Conservation (phyloP, 2,888 invertebrate genomes). For the Lymantria monacha region DNA sequence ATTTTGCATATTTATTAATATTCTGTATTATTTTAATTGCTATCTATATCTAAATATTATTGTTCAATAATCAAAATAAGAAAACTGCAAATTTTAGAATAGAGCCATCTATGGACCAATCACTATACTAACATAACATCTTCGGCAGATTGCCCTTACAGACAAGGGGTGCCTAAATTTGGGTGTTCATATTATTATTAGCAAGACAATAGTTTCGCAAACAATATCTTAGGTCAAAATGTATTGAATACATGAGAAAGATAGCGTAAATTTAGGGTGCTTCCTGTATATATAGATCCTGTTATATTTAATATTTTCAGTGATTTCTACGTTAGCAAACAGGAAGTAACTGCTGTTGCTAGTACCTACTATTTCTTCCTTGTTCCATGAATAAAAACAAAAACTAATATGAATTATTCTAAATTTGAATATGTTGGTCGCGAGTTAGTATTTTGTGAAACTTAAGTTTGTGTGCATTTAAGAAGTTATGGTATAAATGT, state of each 20-base stretch:
- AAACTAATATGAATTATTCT: no score
- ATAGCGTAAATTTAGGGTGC: constrained; percentile 56
- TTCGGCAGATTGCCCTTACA: constrained; percentile 35
- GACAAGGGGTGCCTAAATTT: constrained; percentile 50
- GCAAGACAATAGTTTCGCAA: constrained; percentile 64
- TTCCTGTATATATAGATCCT: constrained; percentile 64
- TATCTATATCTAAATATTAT: no score
- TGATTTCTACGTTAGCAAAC: constrained; percentile 57
- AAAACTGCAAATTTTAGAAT: constrained; percentile 3
- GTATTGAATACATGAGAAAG: constrained; percentile 60
- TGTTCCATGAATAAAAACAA: no score
- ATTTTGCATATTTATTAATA: no score
- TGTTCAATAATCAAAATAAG: no score
- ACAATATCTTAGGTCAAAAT: constrained; percentile 70
- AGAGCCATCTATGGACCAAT: constrained; percentile 54
- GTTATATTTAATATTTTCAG: constrained; percentile 55
- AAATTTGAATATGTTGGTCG: no score
- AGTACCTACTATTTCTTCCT: no score
- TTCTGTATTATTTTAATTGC: no score
- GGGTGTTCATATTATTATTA: constrained; percentile 46
- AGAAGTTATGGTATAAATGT: no score
- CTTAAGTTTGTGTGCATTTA: no score
- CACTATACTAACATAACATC: constrained; percentile 44
- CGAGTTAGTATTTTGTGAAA: no score
- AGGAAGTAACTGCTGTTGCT: constrained; percentile 68